These are phyloP conservation scores for Lucilia cuprina DNA, from an alignment of 1,140 invertebrate genomes.

Conservation along the genomic window DNA sequence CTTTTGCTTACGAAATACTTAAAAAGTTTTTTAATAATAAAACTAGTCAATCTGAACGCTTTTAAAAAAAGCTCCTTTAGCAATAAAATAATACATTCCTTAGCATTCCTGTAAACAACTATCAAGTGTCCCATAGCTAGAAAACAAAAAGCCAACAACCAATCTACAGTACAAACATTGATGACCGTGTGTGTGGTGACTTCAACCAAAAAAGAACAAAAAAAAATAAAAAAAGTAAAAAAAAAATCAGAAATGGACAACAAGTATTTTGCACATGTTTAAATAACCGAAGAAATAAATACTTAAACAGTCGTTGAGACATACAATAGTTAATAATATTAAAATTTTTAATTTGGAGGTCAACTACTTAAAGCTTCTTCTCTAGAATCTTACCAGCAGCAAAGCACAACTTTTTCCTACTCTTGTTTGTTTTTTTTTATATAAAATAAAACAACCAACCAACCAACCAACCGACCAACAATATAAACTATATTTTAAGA, in stretches of 20 bases:
- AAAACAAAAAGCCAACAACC: background rate
- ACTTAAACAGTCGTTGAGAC: background rate
- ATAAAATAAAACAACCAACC: background rate
- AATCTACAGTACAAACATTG: background rate
- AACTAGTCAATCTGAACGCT: too few relatives aligned
- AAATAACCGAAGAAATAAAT: background rate
- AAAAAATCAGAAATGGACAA: background rate
- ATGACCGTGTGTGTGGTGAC: background rate
- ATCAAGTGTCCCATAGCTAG: background rate
- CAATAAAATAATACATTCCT: too few relatives aligned
- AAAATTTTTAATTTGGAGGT: constrained; percentile 6
- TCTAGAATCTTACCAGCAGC: background rate
- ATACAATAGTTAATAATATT: constrained; percentile 4
- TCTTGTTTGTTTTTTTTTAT: background rate
- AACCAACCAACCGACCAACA: background rate
- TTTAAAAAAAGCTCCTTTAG: too few relatives aligned
- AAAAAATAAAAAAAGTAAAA: background rate
- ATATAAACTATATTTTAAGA: background rate
- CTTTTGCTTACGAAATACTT: too few relatives aligned
- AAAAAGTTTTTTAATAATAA: too few relatives aligned
- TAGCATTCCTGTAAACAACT: too few relatives aligned
- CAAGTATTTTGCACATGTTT: constrained; percentile 14
- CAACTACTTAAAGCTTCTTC: constrained; percentile 14
- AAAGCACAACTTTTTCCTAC: background rate
- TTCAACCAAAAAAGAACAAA: background rate